Percentiles rank a stretch among this genome's conserved stretches.
Conservation (phyloP, 2,888 invertebrate genomes). For the Eledona agricola region DNA sequence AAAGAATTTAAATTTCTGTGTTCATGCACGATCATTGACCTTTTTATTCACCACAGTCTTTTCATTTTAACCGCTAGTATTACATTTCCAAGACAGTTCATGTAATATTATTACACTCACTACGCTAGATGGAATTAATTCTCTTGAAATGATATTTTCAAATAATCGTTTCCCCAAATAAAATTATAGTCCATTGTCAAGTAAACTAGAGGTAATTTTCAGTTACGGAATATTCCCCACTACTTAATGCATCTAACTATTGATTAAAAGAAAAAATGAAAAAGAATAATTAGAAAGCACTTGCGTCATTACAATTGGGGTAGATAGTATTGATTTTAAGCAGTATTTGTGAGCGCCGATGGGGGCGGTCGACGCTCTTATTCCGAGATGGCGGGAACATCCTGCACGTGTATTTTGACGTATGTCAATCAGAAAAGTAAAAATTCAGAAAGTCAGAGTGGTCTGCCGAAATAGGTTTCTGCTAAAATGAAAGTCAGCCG, state of each 20-base stretch:
- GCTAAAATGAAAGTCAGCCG: constrained; percentile 17
- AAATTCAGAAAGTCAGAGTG: constrained; percentile 26
- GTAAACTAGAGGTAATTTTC: too few species aligned
- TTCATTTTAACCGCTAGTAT: too few species aligned
- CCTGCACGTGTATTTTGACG: constrained; percentile 57
- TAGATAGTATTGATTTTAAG: constrained; percentile 51
- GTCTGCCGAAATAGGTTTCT: not conserved
- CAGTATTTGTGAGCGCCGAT: constrained; percentile 41
- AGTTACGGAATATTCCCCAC: constrained; percentile 12
- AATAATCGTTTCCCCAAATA: too few species aligned
- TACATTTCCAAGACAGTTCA: too few species aligned
- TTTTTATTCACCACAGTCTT: too few species aligned
- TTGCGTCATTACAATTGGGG: constrained; percentile 49
- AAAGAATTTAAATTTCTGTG: too few species aligned
- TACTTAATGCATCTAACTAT: constrained; percentile 35
- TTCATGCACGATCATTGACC: too few species aligned
- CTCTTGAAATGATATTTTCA: too few species aligned
- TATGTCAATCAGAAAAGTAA: constrained; percentile 54
- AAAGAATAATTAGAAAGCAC: constrained; percentile 43
- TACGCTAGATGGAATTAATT: too few species aligned
- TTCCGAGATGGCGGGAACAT: constrained; percentile 56
- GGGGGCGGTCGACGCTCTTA: constrained; percentile 40
- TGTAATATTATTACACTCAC: too few species aligned
- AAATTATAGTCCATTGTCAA: too few species aligned
- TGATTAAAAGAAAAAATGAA: constrained; percentile 45